Conservation (phyloP, 2,113 vertebrate species). For the Ranitomeya imitator region DNA sequence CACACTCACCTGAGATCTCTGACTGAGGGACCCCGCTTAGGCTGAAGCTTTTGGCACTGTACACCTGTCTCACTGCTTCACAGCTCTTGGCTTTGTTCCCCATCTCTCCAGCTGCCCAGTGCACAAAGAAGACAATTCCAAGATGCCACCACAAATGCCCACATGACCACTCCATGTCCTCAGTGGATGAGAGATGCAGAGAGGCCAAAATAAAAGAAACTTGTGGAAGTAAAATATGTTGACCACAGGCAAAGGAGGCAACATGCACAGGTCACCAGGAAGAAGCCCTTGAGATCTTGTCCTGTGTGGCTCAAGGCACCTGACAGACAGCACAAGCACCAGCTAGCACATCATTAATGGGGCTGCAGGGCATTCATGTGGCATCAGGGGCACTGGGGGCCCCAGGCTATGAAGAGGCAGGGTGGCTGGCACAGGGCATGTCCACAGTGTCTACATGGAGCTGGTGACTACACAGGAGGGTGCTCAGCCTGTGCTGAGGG, state of each 20-base stretch:
- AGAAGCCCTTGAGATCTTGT: conserved; percentile 27
- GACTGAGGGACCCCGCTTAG: conserved; percentile 83
- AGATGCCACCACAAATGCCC: conserved; percentile 62
- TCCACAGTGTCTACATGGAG: background rate
- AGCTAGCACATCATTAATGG: conserved; percentile 19
- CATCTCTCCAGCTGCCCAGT: conserved; percentile 79
- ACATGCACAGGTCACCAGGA: conserved; percentile 40
- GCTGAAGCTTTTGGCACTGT: conserved; percentile 84
- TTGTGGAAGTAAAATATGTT: background rate
- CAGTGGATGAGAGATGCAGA: background rate
- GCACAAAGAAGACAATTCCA: conserved; percentile 79
- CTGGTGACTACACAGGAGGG: background rate
- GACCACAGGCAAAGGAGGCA: conserved; percentile 14
- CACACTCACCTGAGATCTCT: conserved; percentile 89
- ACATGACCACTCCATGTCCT: conserved; percentile 46
- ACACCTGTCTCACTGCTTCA: conserved; percentile 86
- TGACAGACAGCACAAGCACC: background rate
- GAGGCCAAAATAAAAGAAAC: background rate
- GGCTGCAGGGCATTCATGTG: conserved; percentile 14
- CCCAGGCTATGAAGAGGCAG: conserved; percentile 5
- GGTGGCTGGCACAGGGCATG: conserved; percentile 16
- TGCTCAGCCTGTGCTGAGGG: background rate
- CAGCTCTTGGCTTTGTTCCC: conserved; percentile 87
- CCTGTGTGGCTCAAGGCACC: background rate
- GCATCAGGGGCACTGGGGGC: conserved; percentile 29